A percentile compares a stretch with the other conserved stretches of the same genome.
Conservation (phyloP, 2,888 invertebrate species). For the Drosophila histrio region DNA sequence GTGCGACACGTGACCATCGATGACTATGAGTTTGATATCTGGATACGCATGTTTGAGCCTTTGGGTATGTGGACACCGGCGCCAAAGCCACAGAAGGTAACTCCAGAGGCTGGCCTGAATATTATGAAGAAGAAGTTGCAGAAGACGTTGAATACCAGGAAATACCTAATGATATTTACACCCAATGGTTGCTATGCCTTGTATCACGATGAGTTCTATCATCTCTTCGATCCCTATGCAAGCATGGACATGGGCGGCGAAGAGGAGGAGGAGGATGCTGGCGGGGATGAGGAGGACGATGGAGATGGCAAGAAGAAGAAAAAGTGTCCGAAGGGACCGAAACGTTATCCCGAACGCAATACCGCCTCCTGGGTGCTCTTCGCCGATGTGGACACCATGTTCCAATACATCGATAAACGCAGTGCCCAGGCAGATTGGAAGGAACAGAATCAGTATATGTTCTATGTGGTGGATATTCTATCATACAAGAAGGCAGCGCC, state of each 20-base stretch:
- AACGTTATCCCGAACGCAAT: constrained; percentile 78
- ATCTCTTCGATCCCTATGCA: constrained; percentile 87
- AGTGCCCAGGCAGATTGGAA: constrained; percentile 71
- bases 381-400: constrained; percentile 66
- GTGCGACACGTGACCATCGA: constrained; percentile 88
- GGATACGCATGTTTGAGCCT: constrained; percentile 85
- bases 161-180: constrained; percentile 86
- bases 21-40: constrained; percentile 87
- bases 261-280: constrained; percentile 40
- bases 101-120: constrained; percentile 20
- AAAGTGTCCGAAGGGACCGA: constrained; percentile 64
- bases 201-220: constrained; percentile 86
- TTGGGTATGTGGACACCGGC: constrained; percentile 79
- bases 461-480: constrained; percentile 78
- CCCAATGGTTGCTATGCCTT: constrained; percentile 86
- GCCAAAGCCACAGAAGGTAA: background rate
- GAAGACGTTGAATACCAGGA: constrained; percentile 74
- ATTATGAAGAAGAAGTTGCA: constrained; percentile 63
- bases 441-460: constrained; percentile 64
- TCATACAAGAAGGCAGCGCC: constrained; percentile 80
- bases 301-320: constrained; percentile 39
- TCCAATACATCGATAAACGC: constrained; percentile 78
- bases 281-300: constrained; percentile 37
- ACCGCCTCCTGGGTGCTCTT: constrained; percentile 83
- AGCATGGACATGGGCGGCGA: constrained; percentile 79